These are phyloP conservation scores for Drosophila pachea DNA, from an alignment of 1,140 invertebrate species.

Conservation along the genomic window DNA sequence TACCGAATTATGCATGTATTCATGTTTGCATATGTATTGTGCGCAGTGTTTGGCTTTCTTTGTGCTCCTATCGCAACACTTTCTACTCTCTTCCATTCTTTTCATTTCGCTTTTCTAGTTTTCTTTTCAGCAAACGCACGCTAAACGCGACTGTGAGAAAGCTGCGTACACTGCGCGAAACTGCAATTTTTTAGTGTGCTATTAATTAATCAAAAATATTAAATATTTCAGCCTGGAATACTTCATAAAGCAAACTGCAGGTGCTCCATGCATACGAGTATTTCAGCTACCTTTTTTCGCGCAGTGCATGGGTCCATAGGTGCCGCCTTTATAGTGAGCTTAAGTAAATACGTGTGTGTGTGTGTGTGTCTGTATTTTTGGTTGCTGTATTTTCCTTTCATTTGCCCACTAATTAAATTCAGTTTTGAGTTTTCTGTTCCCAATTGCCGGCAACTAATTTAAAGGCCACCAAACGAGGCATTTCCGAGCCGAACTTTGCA, in stretches of 20 bases:
- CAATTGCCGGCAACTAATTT: slow-evolving; percentile 20
- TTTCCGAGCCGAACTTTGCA: slow-evolving; percentile 8
- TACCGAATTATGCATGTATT: not conserved
- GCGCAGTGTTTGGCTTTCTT: slow-evolving; percentile 15
- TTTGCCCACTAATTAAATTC: slow-evolving; percentile 47
- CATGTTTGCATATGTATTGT: not conserved
- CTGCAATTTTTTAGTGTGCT: no score
- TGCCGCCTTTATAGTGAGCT: slow-evolving; percentile 5
- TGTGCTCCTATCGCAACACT: slow-evolving; percentile 20
- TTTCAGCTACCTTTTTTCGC: not conserved
- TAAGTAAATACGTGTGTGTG: not conserved
- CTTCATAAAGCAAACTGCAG: no score
- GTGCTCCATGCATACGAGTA: not conserved
- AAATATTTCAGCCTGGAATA: not conserved
- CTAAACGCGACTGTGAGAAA: slow-evolving; percentile 1
- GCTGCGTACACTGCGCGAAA: not conserved
- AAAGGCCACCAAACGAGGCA: slow-evolving; percentile 12
- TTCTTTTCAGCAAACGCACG: slow-evolving; percentile 19
- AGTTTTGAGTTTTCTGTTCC: slow-evolving; percentile 21
- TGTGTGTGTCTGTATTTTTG: not conserved
- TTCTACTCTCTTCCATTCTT: slow-evolving; percentile 6
- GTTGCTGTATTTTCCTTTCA: slow-evolving; percentile 43
- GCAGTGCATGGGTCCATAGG: not conserved
- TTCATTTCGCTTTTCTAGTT: slow-evolving; percentile 4
- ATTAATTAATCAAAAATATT: not conserved